Conservation (phyloP, 2,113 vertebrate genomes). For the Plecturocebus donacophilus region DNA sequence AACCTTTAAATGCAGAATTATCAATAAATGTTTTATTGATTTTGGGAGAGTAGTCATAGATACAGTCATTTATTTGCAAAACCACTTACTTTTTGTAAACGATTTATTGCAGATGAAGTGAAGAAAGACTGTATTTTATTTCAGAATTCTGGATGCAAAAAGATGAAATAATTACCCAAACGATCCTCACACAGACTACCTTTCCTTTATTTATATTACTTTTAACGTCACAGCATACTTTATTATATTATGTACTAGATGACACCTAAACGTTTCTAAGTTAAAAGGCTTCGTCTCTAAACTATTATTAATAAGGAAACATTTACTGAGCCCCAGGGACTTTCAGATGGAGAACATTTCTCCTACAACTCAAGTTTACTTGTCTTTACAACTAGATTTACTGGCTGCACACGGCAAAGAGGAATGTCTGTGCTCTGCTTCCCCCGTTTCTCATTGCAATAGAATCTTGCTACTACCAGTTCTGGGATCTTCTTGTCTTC, state of each 20-base stretch:
- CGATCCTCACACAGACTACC: background rate
- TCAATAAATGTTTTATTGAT: constrained; percentile 74
- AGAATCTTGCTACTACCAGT: background rate
- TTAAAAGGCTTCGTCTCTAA: background rate
- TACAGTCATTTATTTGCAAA: constrained; percentile 70
- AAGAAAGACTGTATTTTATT: constrained; percentile 36
- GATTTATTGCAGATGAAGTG: constrained; percentile 38
- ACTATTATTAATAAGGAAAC: constrained; percentile 4
- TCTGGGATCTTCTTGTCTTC: constrained; percentile 15
- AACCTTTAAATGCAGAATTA: constrained; percentile 74
- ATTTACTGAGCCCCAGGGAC: background rate
- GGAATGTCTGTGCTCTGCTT: background rate
- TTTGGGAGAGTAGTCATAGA: constrained; percentile 58
- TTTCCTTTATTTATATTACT: constrained; percentile 50
- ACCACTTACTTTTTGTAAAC: constrained; percentile 58
- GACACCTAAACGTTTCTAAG: background rate
- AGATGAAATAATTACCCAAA: constrained; percentile 51
- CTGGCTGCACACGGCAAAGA: background rate
- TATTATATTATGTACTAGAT: background rate
- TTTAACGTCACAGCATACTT: constrained; percentile 24
- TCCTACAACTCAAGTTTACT: constrained; percentile 20
- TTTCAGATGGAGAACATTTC: constrained; percentile 28
- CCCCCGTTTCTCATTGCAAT: background rate
- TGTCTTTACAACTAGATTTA: background rate
- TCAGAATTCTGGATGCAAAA: constrained; percentile 34